These are phyloP conservation scores for Drosophila malerkotliana DNA, from an alignment of 1,140 invertebrate genomes.

Conservation along the genomic window DNA sequence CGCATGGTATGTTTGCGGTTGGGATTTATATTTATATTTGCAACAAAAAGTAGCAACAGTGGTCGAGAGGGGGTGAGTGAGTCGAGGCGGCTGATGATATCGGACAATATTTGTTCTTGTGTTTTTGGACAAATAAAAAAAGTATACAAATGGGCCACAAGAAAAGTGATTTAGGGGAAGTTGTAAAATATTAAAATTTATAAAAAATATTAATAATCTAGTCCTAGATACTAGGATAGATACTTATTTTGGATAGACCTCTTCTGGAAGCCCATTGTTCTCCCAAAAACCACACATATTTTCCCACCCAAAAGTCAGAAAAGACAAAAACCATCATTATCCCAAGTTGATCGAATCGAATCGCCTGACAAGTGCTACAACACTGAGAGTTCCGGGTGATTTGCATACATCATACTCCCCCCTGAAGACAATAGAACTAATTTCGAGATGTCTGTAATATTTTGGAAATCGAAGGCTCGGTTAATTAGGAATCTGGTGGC, in stretches of 20 bases:
- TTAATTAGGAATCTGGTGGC: conserved; percentile 41
- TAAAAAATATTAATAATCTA: too few species aligned
- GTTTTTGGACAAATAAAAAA: neutral
- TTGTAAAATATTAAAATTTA: too few species aligned
- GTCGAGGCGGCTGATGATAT: neutral
- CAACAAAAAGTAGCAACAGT: conserved; percentile 1
- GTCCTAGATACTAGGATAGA: too few species aligned
- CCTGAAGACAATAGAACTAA: neutral
- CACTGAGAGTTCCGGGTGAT: neutral
- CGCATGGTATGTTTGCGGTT: conserved; percentile 67
- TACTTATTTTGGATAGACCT: too few species aligned
- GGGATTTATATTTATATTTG: conserved; percentile 75
- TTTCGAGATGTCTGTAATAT: neutral
- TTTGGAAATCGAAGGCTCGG: conserved; percentile 3
- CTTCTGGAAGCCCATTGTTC: too few species aligned
- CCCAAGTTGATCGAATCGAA: neutral
- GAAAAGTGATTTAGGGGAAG: too few species aligned
- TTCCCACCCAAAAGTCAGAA: neutral
- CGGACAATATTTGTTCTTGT: neutral
- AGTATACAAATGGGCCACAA: neutral
- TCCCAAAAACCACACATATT: neutral
- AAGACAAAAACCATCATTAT: neutral
- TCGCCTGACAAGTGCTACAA: neutral
- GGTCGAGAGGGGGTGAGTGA: neutral
- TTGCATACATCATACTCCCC: neutral